These are phyloP conservation scores for Bradypodion ventrale DNA, from an alignment of 2,797 vertebrate species.

Conservation along the genomic window DNA sequence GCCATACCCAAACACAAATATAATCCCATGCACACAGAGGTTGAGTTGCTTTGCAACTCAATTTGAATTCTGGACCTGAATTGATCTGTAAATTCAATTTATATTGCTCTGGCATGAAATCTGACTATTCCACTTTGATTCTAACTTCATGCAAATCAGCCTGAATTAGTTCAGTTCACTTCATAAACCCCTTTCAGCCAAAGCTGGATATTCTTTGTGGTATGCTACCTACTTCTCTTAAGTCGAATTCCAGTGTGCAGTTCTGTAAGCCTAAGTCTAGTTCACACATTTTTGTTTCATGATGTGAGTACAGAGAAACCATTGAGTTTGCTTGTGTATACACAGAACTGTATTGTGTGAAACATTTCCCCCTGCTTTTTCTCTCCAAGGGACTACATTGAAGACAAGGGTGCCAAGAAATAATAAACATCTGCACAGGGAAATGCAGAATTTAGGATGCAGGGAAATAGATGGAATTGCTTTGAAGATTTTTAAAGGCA, in stretches of 20 bases:
- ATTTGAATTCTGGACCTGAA: no score
- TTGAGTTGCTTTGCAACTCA: no score
- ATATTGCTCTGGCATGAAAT: no score
- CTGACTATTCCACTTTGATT: no score
- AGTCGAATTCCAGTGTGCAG: conserved; percentile 3
- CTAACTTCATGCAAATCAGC: neutral
- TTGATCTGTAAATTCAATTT: no score
- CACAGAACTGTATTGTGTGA: neutral
- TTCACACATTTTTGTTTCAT: neutral
- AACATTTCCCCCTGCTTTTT: neutral
- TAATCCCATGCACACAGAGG: no score
- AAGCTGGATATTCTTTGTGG: neutral
- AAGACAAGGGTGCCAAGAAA: conserved; percentile 28
- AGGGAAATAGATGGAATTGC: conserved; percentile 19
- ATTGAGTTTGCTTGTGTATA: conserved; percentile 5
- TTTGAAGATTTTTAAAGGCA: neutral
- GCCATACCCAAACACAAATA: no score
- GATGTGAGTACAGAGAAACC: neutral
- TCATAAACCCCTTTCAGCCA: no score
- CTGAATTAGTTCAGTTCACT: neutral
- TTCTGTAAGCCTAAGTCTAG: neutral
- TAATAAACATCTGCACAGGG: conserved; percentile 25
- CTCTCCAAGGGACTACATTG: conserved; percentile 2
- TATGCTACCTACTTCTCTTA: conserved; percentile 1
- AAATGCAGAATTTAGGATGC: conserved; percentile 8